A percentile compares a stretch with the other conserved stretches of the same genome.
Evolutionary conservation across 2,888 invertebrate species (phyloP).

Genomic region (Gandaritis pyraliata): DNA sequence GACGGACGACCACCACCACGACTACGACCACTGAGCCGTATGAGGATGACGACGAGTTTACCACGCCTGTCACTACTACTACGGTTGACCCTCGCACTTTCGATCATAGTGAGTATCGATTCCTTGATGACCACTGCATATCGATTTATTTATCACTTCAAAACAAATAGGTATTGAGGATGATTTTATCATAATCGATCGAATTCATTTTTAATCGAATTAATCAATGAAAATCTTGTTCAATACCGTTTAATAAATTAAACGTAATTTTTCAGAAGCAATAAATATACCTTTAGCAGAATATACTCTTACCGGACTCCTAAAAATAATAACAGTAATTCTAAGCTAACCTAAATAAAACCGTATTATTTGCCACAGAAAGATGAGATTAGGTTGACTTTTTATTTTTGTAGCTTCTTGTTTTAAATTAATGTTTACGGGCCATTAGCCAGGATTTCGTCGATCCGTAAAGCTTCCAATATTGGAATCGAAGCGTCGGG

Average conservation of each 20-base stretch:
- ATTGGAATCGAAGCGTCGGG: constrained; percentile 8
- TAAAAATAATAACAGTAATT: not conserved
- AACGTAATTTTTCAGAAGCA: constrained; percentile 8
- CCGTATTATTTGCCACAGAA: constrained; percentile 16
- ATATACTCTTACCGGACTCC: not conserved
- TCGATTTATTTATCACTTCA: no score
- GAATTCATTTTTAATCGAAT: no score
- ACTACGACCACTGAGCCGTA: constrained; percentile 61
- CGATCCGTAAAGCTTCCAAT: constrained; percentile 23
- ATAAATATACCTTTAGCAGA: constrained; percentile 5
- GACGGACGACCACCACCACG: constrained; percentile 66
- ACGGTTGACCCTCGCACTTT: constrained; percentile 70
- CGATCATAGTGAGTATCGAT: constrained; percentile 71
- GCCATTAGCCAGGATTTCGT: constrained; percentile 23
- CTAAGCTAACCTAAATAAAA: constrained; percentile 8
- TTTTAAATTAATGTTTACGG: constrained; percentile 27
- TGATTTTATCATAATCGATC: no score
- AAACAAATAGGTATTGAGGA: no score
- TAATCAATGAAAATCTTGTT: not conserved
- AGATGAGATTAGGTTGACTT: constrained; percentile 12
- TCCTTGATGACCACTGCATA: no score
- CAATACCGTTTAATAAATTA: constrained; percentile 9
- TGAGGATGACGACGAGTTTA: constrained; percentile 60
- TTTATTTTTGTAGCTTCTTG: constrained; percentile 20
- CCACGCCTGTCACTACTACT: constrained; percentile 63